These are phyloP conservation scores for Dromiciops gliroides DNA, from an alignment of 2,113 vertebrate species.

Conservation along the genomic window DNA sequence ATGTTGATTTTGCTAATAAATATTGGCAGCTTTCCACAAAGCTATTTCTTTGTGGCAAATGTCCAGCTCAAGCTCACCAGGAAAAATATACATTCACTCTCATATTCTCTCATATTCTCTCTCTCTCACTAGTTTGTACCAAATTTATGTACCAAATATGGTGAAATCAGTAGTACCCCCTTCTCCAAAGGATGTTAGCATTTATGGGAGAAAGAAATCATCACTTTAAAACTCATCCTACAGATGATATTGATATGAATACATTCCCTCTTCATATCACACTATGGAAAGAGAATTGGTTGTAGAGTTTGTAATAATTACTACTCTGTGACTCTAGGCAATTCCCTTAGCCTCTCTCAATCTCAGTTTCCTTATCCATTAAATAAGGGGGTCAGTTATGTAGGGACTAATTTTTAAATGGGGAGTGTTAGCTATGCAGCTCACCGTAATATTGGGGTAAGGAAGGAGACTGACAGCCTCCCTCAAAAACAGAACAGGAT, in stretches of 20 bases:
- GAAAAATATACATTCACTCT: not conserved
- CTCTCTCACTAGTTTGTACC: not conserved
- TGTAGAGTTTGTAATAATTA: not conserved
- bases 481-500: too few relatives aligned
- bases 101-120: not conserved
- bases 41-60: constrained; percentile 40
- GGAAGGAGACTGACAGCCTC: too few relatives aligned
- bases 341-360: not conserved
- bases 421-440: too few relatives aligned
- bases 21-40: constrained; percentile 54
- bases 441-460: too few relatives aligned
- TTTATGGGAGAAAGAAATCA: not conserved
- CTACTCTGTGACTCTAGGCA: not conserved
- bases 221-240: not conserved
- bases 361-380: not conserved
- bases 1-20: not conserved
- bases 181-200: not conserved
- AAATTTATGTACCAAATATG: not conserved
- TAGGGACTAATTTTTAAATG: too few relatives aligned
- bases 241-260: fast-evolving
- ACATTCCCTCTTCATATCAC: not conserved
- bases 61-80: constrained; percentile 30
- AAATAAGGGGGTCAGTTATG: not conserved
- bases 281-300: not conserved
- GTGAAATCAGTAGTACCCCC: not conserved